These are phyloP conservation scores for Chaetodon auriga DNA, from an alignment of 2,113 vertebrate genomes.

Conservation along the genomic window DNA sequence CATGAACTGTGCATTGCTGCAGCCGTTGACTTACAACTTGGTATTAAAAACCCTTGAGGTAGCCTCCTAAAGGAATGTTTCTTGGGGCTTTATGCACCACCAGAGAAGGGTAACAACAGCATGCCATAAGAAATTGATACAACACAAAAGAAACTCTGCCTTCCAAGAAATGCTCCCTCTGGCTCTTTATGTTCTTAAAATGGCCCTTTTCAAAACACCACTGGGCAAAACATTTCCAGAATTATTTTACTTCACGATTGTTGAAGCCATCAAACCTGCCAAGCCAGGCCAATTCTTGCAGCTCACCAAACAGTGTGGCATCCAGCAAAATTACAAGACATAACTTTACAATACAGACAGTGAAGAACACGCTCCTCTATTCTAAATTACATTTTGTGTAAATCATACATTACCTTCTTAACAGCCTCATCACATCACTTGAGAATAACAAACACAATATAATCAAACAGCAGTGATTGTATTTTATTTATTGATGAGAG, in stretches of 20 bases:
- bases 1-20: conserved; percentile 10
- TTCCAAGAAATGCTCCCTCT: conserved; percentile 74
- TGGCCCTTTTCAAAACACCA: conserved; percentile 72
- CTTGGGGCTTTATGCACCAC: conserved; percentile 63
- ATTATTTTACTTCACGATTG: conserved; percentile 65
- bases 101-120: conserved; percentile 69
- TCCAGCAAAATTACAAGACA: conserved; percentile 6
- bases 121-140: conserved; percentile 71
- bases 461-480: conserved; percentile 77
- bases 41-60: conserved; percentile 54
- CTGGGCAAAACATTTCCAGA: conserved; percentile 69
- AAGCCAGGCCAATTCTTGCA: not conserved
- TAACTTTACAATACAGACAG: conserved; percentile 13
- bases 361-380: conserved; percentile 36
- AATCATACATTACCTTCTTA: conserved; percentile 68
- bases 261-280: conserved; percentile 55
- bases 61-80: conserved; percentile 56
- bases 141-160: conserved; percentile 71
- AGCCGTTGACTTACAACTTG: conserved; percentile 53
- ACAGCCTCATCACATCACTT: conserved; percentile 67
- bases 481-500: conserved; percentile 79
- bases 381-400: conserved; percentile 55
- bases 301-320: not conserved
- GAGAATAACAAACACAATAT: conserved; percentile 68
- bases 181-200: conserved; percentile 73